Conservation (phyloP, 2,113 vertebrate genomes). For the Neoarius graeffei region DNA sequence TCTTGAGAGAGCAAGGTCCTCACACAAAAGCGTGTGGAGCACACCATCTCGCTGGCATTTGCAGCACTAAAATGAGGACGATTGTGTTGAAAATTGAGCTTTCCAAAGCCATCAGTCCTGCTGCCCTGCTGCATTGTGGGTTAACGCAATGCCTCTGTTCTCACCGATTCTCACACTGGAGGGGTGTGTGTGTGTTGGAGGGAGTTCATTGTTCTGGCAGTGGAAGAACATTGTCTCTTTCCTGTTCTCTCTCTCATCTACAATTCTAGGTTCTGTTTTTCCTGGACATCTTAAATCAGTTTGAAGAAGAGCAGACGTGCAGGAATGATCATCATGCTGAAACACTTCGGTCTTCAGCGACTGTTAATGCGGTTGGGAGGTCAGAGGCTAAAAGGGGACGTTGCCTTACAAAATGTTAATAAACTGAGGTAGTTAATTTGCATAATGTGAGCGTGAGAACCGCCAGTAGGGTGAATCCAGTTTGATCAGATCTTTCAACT, state of each 20-base stretch:
- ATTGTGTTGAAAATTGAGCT: constrained; percentile 82
- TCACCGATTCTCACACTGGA: constrained; percentile 72
- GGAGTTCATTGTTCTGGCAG: constrained; percentile 65
- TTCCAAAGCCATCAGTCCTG: constrained; percentile 72
- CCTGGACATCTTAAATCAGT: background rate
- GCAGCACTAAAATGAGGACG: constrained; percentile 74
- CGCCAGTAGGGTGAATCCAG: background rate
- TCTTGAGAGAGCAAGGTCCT: constrained; percentile 68
- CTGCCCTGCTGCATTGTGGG: constrained; percentile 74
- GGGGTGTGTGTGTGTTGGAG: constrained; percentile 36
- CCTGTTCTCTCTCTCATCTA: constrained; percentile 12
- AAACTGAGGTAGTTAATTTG: no score
- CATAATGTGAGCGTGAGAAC: background rate
- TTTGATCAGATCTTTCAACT: no score
- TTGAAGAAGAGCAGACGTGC: background rate
- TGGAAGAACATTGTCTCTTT: constrained; percentile 53
- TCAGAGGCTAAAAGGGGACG: no score
- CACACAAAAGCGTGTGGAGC: constrained; percentile 68
- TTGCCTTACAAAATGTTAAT: background rate
- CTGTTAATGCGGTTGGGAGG: background rate
- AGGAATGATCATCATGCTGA: background rate
- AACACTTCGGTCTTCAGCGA: background rate
- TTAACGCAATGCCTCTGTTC: constrained; percentile 70
- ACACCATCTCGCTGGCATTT: constrained; percentile 76
- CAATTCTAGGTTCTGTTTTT: background rate